These are phyloP conservation scores for Axinella damicornis DNA, from an alignment of 37 sponge, comb jelly and placozoan genomes.

Conservation along the genomic window DNA sequence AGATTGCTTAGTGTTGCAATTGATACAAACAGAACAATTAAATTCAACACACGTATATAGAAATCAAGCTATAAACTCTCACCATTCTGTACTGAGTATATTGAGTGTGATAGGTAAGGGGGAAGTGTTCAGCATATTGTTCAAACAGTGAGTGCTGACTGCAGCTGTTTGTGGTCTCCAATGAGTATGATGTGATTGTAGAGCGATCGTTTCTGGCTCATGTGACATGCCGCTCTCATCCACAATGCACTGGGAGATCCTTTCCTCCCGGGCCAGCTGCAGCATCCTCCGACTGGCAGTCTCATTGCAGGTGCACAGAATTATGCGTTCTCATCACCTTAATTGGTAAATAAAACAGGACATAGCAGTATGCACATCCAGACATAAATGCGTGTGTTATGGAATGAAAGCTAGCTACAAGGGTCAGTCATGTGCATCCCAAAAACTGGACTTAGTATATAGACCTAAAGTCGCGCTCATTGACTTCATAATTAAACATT, in stretches of 20 bases:
- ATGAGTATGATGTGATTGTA: conserved; percentile 41
- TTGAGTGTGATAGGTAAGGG: conserved; percentile 9
- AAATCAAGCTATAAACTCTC: neutral
- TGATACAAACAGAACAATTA: conserved; percentile 1
- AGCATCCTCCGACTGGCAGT: conserved; percentile 24
- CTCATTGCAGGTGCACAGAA: conserved; percentile 69
- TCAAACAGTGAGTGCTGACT: conserved; percentile 62
- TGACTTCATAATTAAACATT: too few relatives aligned
- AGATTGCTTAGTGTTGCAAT: conserved; percentile 71
- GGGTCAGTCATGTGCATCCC: too few relatives aligned
- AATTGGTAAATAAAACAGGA: too few relatives aligned
- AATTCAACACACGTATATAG: neutral
- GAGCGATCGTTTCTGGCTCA: conserved; percentile 57
- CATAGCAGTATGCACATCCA: too few relatives aligned
- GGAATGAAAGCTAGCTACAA: too few relatives aligned
- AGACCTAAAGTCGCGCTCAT: too few relatives aligned
- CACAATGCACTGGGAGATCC: conserved; percentile 29
- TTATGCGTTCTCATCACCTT: conserved; percentile 20
- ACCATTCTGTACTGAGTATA: conserved; percentile 67
- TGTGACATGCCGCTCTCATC: conserved; percentile 64
- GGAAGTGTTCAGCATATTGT: conserved; percentile 43
- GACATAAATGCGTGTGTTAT: too few relatives aligned
- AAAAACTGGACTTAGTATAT: too few relatives aligned
- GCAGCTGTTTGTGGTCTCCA: conserved; percentile 71
- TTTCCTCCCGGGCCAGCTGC: neutral